phyloP scores from a whole-genome alignment of 2,113 vertebrate genomes.

The Toxotes jaculatrix region DNA sequence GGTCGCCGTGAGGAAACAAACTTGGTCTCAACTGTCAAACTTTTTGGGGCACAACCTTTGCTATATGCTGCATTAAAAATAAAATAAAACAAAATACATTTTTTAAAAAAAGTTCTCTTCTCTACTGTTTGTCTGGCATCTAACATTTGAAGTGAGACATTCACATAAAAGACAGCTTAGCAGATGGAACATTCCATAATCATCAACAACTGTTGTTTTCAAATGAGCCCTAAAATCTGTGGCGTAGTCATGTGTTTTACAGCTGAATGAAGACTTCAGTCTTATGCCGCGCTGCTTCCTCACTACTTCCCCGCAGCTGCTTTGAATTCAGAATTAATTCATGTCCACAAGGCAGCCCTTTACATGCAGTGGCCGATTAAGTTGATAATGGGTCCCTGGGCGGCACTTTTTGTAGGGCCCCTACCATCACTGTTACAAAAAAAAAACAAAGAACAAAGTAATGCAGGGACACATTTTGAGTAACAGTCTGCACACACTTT shows the following conservation, averaged over 20 bases:
- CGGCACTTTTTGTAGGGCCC: neutral
- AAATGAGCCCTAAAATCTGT: no score
- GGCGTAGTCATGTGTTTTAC: neutral
- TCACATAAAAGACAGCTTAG: no score
- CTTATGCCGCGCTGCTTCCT: no score
- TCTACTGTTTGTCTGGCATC: no score
- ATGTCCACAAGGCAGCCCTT: neutral
- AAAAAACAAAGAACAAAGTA: neutral
- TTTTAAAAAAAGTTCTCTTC: no score
- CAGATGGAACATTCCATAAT: neutral
- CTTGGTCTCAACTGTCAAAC: constrained; percentile 29
- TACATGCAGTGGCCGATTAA: neutral
- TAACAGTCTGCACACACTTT: no score
- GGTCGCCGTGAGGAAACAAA: neutral
- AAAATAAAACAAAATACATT: no score
- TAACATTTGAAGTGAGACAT: no score
- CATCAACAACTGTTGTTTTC: neutral
- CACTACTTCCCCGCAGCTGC: no score
- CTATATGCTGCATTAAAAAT: neutral
- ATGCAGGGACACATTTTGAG: no score
- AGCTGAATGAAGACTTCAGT: neutral
- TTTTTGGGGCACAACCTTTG: neutral
- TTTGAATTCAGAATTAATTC: neutral
- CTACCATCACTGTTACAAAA: neutral
- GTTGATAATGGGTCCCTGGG: neutral